Conservation (phyloP, 2,888 invertebrate species). For the Cantharis nigra region DNA sequence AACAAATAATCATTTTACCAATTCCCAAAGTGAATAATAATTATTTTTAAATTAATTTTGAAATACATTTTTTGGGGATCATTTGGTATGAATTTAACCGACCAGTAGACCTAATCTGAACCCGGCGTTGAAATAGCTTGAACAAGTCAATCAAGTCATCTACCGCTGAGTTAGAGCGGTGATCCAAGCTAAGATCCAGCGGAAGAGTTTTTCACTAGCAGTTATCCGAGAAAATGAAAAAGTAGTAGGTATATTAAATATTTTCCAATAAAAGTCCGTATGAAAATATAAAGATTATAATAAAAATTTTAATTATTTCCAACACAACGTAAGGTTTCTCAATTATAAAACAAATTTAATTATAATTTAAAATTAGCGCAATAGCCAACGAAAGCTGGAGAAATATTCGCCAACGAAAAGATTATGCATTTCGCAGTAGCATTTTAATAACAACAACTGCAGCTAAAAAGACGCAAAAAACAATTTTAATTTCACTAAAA, state of each 20-base stretch:
- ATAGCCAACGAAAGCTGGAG: neutral
- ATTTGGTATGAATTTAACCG: too few relatives aligned
- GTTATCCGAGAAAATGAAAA: too few relatives aligned
- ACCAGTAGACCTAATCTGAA: too few relatives aligned
- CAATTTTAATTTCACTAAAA: constrained; percentile 35
- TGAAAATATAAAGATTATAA: too few relatives aligned
- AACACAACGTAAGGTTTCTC: neutral
- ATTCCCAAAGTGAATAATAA: too few relatives aligned
- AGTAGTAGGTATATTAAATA: too few relatives aligned
- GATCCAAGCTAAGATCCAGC: neutral
- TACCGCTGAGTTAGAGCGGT: neutral
- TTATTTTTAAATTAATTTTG: too few relatives aligned
- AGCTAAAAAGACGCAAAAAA: constrained; percentile 11
- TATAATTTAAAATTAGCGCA: neutral
- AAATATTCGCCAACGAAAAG: neutral
- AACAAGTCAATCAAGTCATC: neutral
- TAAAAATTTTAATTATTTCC: neutral
- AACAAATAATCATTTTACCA: too few relatives aligned
- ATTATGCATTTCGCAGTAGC: neutral
- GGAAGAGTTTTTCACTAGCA: neutral
- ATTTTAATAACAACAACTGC: neutral
- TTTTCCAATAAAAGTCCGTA: too few relatives aligned
- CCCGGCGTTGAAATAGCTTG: too few relatives aligned
- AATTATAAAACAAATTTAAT: neutral
- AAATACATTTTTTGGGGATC: too few relatives aligned